Base-by-base conservation (phyloP, 2,888 invertebrate species). In the Macrophya annulata region DNA sequence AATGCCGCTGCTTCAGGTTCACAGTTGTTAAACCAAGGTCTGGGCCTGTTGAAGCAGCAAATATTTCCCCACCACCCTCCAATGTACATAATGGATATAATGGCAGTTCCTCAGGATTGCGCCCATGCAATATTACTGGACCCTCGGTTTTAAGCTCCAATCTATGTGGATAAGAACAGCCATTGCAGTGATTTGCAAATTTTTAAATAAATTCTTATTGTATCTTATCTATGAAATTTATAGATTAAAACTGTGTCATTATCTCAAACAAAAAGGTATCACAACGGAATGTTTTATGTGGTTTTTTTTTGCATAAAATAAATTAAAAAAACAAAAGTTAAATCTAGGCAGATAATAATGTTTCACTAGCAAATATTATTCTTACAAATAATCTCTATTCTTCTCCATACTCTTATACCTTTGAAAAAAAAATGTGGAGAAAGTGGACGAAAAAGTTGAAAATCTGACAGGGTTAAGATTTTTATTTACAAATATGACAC, bases 11-110 rank as follows among this genome's bases (percentile, higher is more conserved):
- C 79, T 95, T 95, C 77, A 96, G 94, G 92, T 96, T 96, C 40
- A 97, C 96, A 77, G 96, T 96, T 0, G 96, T 96, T 4, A 98
- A 94, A 0, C 98, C 98, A 85, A 96, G 96, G 89, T 97, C 96
- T 0, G 98, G 98, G 10, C 98, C 98, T 0, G 98, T 97, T 90
- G 96, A 96, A 84, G 97, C 96, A 12, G 97, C 96, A 85, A 96
- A 94, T 83, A 97, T 94, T 81, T 95, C 95, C 84, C 94, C 94
- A 45, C 94, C 91, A 21, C 95, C 95, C 55, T 94, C 94, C 65
- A 94, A 92, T 74, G 91, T 88, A 15, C 94, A 95, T 79, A 96
- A 91, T 85, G 94, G 93, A 85, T 94, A 95, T 89, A 94, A 95
- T 0, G 97, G 97, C 88, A 98, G 94, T 91, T 97, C 97, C 84